These are phyloP conservation scores for Gerris lacustris DNA, from an alignment of 2,888 invertebrate species.

Conservation along the genomic window DNA sequence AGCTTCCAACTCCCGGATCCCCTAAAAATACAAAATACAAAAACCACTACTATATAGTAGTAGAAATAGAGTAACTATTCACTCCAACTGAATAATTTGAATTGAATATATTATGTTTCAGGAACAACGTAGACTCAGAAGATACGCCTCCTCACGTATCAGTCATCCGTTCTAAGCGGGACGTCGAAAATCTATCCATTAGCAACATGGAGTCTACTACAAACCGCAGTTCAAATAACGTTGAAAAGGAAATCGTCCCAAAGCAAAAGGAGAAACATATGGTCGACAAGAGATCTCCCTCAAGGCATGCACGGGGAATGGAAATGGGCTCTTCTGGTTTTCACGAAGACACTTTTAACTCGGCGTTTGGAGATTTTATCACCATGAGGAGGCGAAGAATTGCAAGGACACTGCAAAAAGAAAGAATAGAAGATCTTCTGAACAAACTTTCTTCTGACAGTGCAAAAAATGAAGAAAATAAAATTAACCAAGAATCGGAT, in stretches of 20 bases:
- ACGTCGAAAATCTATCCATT: neutral
- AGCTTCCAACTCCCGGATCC: no score
- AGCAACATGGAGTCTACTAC: neutral
- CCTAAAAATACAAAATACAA: no score
- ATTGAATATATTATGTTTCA: neutral
- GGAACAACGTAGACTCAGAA: neutral
- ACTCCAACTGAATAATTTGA: no score
- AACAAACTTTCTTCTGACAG: constrained; percentile 1
- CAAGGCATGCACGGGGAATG: constrained; percentile 25
- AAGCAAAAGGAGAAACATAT: neutral
- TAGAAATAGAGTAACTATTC: no score
- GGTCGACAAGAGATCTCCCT: constrained; percentile 18
- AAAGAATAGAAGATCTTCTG: neutral
- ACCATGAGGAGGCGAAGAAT: constrained; percentile 30
- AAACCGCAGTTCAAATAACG: neutral
- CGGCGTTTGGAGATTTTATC: constrained; percentile 32
- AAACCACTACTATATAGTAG: no score
- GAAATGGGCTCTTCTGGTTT: constrained; percentile 32
- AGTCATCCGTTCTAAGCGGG: neutral
- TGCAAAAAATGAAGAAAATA: neutral
- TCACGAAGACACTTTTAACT: constrained; percentile 32
- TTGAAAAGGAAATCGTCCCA: neutral
- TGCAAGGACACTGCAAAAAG: neutral
- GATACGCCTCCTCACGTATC: neutral
- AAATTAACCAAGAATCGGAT: neutral